Evolutionary conservation across 2,888 invertebrate species (phyloP).

Genomic region (Sesia apiformis): DNA sequence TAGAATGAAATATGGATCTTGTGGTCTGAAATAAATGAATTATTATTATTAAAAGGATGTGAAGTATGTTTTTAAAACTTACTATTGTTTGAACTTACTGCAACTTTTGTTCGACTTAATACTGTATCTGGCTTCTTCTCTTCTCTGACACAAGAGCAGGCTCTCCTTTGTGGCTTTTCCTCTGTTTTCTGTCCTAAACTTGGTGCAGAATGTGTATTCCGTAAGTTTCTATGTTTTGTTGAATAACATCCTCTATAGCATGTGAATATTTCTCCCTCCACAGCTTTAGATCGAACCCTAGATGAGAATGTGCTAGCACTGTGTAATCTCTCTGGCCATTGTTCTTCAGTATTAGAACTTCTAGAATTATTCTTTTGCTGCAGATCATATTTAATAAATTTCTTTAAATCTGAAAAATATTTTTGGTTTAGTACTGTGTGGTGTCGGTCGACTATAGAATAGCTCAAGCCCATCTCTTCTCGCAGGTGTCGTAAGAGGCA

Average conservation of each 20-base stretch:
- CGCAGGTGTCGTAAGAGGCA: no score
- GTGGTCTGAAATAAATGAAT: no score
- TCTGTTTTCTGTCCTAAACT: conserved; percentile 28
- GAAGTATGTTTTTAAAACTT: conserved; percentile 18
- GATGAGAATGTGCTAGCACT: conserved; percentile 66
- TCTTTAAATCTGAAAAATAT: conserved; percentile 76
- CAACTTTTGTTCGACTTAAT: conserved; percentile 25
- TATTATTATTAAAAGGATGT: background rate
- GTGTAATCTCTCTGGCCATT: conserved; percentile 55
- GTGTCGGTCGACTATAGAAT: no score
- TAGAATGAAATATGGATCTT: no score
- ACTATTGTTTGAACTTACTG: conserved; percentile 42
- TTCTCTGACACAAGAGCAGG: conserved; percentile 51
- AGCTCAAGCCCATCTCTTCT: no score
- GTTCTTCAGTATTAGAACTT: conserved; percentile 13
- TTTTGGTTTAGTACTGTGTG: no score
- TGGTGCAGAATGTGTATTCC: conserved; percentile 47
- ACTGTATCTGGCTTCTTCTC: conserved; percentile 35
- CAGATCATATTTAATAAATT: conserved; percentile 77
- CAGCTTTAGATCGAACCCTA: conserved; percentile 41
- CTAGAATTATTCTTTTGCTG: conserved; percentile 38
- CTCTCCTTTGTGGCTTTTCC: conserved; percentile 34
- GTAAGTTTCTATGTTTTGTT: conserved; percentile 18
- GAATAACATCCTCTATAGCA: conserved; percentile 41
- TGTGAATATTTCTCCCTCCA: conserved; percentile 19